These are phyloP conservation scores for Hafferia zeledoni DNA, from an alignment of 2,797 vertebrate genomes.

Conservation along the genomic window DNA sequence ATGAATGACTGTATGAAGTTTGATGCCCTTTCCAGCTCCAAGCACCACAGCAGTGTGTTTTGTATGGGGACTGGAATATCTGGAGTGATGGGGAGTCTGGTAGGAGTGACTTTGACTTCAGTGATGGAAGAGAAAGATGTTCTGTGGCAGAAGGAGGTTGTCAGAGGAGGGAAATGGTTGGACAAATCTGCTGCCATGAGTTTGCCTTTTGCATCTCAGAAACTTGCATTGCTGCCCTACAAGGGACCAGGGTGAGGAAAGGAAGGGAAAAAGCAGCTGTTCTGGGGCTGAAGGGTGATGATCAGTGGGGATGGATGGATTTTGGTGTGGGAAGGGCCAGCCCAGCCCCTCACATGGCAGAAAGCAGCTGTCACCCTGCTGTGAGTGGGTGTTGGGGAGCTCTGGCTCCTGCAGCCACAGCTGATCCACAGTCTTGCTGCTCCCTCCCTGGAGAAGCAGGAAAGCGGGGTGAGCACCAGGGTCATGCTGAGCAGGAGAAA, in stretches of 20 bases:
- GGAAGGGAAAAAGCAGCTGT: background rate
- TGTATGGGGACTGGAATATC: no score
- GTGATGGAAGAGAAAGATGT: background rate
- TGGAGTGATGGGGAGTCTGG: background rate
- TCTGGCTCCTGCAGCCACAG: background rate
- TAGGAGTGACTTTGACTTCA: background rate
- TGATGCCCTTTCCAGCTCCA: background rate
- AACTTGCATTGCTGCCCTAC: background rate
- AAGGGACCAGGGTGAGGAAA: background rate
- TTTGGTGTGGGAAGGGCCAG: background rate
- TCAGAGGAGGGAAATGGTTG: background rate
- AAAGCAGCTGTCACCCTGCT: background rate
- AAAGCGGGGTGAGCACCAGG: background rate
- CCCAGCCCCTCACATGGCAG: fast-evolving
- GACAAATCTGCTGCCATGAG: background rate
- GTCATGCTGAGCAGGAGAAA: background rate
- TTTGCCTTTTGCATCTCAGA: background rate
- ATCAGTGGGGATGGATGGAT: no score
- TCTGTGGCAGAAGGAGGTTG: background rate
- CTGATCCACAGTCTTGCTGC: background rate
- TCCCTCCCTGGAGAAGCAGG: background rate
- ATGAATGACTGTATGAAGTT: background rate
- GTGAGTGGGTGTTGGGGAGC: background rate
- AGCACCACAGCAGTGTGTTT: background rate
- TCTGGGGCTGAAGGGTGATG: background rate